Percentiles rank a stretch among this genome's conserved stretches.
Conservation (phyloP, 30 jellyfish, hydroid and myxozoan genomes). For the Turritopsis dohrnii region DNA sequence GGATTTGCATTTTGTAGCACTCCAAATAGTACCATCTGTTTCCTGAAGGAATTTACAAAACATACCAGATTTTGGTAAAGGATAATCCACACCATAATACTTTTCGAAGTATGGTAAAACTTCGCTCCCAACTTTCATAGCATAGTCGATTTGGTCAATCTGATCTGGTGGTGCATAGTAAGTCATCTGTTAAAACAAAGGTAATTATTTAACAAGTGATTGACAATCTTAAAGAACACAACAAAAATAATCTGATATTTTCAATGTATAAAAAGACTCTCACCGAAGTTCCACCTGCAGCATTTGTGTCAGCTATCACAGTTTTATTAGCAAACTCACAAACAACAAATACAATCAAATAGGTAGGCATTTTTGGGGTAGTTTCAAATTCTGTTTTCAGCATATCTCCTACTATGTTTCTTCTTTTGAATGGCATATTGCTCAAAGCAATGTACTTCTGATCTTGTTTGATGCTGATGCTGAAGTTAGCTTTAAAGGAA, state of each 20-base stretch:
- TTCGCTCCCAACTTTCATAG: conserved; percentile 58
- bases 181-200: conserved; percentile 50
- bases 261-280: background rate
- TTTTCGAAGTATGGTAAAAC: conserved; percentile 66
- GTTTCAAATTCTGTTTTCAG: conserved; percentile 24
- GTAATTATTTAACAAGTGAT: background rate
- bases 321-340: conserved; percentile 64
- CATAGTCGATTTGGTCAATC: conserved; percentile 66
- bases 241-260: background rate
- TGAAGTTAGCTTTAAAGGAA: conserved; percentile 77
- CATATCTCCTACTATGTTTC: conserved; percentile 31
- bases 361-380: conserved; percentile 77
- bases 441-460: conserved; percentile 53
- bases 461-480: conserved; percentile 47
- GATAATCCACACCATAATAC: conserved; percentile 58
- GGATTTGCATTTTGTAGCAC: background rate
- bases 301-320: background rate
- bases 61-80: conserved; percentile 89
- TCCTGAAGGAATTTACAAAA: background rate
- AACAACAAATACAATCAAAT: conserved; percentile 70
- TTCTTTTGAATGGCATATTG: conserved; percentile 65
- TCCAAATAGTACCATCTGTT: too few species aligned
- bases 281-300: conserved; percentile 30
- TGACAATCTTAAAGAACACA: background rate
- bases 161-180: conserved; percentile 86